Percentiles rank a stretch among this genome's conserved stretches.
These are phyloP conservation scores for Drosophila navojoa DNA, from an alignment of 1,140 invertebrate species.

Conservation along the genomic window DNA sequence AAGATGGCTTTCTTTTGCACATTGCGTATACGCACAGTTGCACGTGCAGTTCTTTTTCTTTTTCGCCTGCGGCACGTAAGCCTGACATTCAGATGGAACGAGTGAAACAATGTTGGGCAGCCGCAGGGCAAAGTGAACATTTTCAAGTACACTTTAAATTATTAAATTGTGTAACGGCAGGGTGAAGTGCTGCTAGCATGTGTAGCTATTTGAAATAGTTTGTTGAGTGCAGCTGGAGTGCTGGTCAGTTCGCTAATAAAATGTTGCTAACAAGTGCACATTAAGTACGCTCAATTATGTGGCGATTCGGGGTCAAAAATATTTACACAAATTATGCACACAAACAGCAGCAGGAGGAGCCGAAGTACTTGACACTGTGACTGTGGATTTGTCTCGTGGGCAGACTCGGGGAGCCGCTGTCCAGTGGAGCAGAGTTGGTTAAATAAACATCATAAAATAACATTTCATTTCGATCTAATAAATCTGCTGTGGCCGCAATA, in stretches of 20 bases:
- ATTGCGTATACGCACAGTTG: slow-evolving; percentile 75
- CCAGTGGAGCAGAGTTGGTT: slow-evolving; percentile 21
- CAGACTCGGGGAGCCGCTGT: background rate
- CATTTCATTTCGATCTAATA: slow-evolving; percentile 75
- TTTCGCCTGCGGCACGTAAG: slow-evolving; percentile 24
- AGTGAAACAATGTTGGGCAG: slow-evolving; percentile 14
- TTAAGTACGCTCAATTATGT: slow-evolving; percentile 30
- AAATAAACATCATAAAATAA: slow-evolving; percentile 72
- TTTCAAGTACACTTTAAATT: slow-evolving; percentile 8
- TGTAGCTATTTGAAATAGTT: background rate
- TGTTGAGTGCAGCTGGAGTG: background rate
- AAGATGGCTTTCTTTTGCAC: slow-evolving; percentile 44
- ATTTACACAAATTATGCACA: slow-evolving; percentile 59
- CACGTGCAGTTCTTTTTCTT: slow-evolving; percentile 40
- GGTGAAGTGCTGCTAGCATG: too few relatives aligned
- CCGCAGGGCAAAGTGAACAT: background rate
- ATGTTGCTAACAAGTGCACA: background rate
- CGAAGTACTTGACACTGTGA: slow-evolving; percentile 1
- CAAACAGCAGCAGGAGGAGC: slow-evolving; percentile 15
- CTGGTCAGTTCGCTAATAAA: background rate
- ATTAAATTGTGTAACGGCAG: background rate
- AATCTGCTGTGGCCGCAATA: slow-evolving; percentile 69
- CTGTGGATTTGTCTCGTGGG: slow-evolving; percentile 22
- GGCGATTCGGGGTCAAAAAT: slow-evolving; percentile 29
- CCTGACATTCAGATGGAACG: slow-evolving; percentile 4